Evolutionary conservation across 2,888 invertebrate species (phyloP).

Genomic region (Harpalus rufipes): DNA sequence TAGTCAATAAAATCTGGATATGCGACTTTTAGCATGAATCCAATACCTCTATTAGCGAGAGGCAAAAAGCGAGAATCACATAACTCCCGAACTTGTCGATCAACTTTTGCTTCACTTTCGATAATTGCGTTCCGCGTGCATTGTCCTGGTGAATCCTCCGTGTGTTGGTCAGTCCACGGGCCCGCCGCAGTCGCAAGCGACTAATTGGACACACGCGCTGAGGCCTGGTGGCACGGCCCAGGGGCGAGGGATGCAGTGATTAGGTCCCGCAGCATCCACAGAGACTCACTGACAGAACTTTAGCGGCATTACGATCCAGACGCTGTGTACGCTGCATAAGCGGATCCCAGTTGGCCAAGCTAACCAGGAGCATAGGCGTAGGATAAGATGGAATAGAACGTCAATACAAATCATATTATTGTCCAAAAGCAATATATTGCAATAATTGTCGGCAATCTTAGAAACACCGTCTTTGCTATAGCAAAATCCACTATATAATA

Average conservation of each 20-base stretch:
- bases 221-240: not conserved
- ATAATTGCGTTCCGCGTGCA: not conserved
- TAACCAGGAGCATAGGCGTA: too few relatives aligned
- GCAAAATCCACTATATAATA: too few relatives aligned
- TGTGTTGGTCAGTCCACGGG: conserved; percentile 51
- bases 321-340: conserved; percentile 60
- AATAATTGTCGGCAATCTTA: too few relatives aligned
- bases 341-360: conserved; percentile 51
- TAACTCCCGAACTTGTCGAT: too few relatives aligned
- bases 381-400: too few relatives aligned
- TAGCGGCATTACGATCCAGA: conserved; percentile 50
- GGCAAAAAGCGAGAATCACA: too few relatives aligned
- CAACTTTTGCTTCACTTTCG: not conserved
- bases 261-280: conserved; percentile 58
- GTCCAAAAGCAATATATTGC: too few relatives aligned
- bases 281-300: conserved; percentile 65
- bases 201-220: conserved; percentile 54
- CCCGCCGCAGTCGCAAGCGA: conserved; percentile 38
- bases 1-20: too few relatives aligned
- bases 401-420: too few relatives aligned
- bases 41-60: too few relatives aligned
- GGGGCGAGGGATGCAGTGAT: conserved; percentile 54
- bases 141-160: not conserved
- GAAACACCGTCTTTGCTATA: too few relatives aligned
- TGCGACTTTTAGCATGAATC: too few relatives aligned